Percentiles rank a stretch among this genome's conserved stretches.
Evolutionary conservation across 1,140 invertebrate genomes (phyloP).

Genomic region (Caenorhabditis latens): DNA sequence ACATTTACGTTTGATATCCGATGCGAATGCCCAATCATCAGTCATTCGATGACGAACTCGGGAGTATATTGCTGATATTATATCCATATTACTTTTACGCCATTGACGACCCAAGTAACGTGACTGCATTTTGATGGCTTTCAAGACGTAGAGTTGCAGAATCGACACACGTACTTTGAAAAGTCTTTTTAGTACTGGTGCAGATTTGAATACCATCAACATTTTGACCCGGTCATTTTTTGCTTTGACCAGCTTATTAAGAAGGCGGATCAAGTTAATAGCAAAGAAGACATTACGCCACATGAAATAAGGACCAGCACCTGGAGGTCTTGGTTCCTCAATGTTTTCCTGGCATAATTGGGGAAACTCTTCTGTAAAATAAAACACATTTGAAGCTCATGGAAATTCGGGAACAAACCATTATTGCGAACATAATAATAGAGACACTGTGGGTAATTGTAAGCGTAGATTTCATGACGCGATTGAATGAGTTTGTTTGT

Average conservation of each 20-base stretch:
- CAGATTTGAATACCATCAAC: constrained; percentile 99
- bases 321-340: constrained; percentile 75
- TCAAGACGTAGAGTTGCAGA: constrained; percentile 93
- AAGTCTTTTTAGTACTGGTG: constrained; percentile 95
- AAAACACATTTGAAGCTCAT: constrained; percentile 68
- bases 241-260: constrained; percentile 99
- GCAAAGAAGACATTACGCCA: constrained; percentile 99
- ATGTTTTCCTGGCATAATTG: constrained; percentile 93
- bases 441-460: constrained; percentile 71
- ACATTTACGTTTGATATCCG: constrained; percentile 97
- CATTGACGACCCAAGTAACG: constrained; percentile 98
- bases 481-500: constrained; percentile 93
- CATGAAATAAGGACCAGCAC: constrained; percentile 82
- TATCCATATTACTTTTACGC: constrained; percentile 99
- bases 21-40: constrained; percentile 99
- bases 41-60: constrained; percentile 89
- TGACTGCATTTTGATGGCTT: constrained; percentile 98
- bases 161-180: constrained; percentile 83
- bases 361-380: constrained; percentile 89
- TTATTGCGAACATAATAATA: constrained; percentile 9
- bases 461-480: constrained; percentile 85
- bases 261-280: constrained; percentile 94
- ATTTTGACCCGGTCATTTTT: constrained; percentile 99
- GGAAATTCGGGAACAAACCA: not conserved
- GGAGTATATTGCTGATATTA: constrained; percentile 97